Base-by-base conservation (phyloP, 2,797 vertebrate species). In the Iguana delicatissima region DNA sequence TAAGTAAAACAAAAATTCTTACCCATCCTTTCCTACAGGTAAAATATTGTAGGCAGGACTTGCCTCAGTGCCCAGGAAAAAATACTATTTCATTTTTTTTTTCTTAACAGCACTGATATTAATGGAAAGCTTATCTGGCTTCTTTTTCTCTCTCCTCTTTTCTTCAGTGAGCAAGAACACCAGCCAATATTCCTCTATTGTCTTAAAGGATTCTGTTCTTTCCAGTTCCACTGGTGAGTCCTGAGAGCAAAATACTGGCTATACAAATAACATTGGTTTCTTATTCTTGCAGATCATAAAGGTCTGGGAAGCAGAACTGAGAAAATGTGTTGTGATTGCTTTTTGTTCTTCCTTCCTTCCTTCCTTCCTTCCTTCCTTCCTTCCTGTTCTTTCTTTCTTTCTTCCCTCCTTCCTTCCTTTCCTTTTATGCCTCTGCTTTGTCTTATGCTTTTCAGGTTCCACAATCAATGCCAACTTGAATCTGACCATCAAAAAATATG, bases 231-330 rank as follows among this genome's bases (percentile, higher is more conserved):
- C 22, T 59, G 55, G n/a, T 35, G 50, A 55, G 32, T 26, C 5
- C 32, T 55, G n/a, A 76, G n/a, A 86, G 72, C 50, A 74, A 84
- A 69, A 6, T 46, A 29, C 38, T 74, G 69, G 50, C 50, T 86
- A 59, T 57, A 76, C 59, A 57, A n/a, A 59, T 18, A 38, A 29
- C 24, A 22, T 42, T 81, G 13, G 73, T 42, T 57, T 42, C 73
- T 77, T 77, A 35, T 77, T 86, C 29, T 86, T 86, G 85, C 73
- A 59, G n/a, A 77, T 59, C 55, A 76, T n/a, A 76, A 77, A 46
- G 35, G 35, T 77, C 72, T 32, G 35, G 73, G 52, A 57, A 76
- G 52, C 22, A 85, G 50, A 46, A 86, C 22, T 59, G 35, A 86
- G 73, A 29, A 14, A 59, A 29, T 59, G 18, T 86, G 52, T 86